Base-by-base conservation (phyloP, 2,888 invertebrate genomes). In the Tiphia femorata region DNA sequence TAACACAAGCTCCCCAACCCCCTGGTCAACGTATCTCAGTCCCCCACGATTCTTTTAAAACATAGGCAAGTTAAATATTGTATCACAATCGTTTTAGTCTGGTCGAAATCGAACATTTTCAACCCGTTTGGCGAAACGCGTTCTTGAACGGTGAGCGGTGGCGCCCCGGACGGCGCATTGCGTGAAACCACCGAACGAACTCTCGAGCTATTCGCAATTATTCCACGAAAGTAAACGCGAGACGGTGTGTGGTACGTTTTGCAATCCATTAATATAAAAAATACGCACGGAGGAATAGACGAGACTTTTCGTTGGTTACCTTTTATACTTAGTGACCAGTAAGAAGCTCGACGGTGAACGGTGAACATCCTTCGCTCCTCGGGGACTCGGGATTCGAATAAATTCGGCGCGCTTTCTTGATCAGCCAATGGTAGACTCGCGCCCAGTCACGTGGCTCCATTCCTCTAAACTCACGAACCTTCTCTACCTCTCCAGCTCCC, bases 21-120 rank as follows among this genome's bases (percentile, higher is more conserved):
- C n/a, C n/a, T n/a, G 62, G 52, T 61, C 64, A 58, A 62, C 65
- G 54, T 67, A 60, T 70, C 65, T 60, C 54, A 48, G 49, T 64
- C 64, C 56, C 41, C 47, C 55, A 23, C 46, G 41, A 16, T 54
- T 56, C 43, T 46, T 59, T 78, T 75, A 73, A 75, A 81, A 81
- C 81, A 79, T 81, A 82, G 82, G 78, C 81, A 81, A 83, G 82
- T 81, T 82, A 81, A 82, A 81, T 82, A 80, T 81, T 79, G 79
- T 83, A 82, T 82, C 82, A 82, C 81, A 83, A 83, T 83, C 81
- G 80, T 82, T 68, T 64, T 76, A 80, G 77, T 82, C 82, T 81
- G 80, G 79, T 82, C 78, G 77, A 78, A 80, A 81, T 81, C 80
- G 82, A 83, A 80, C 80, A 77, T 80, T 51, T 77, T 77, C 76